These are phyloP conservation scores for Thymelicus acteon DNA, from an alignment of 2,888 invertebrate species.

Conservation along the genomic window DNA sequence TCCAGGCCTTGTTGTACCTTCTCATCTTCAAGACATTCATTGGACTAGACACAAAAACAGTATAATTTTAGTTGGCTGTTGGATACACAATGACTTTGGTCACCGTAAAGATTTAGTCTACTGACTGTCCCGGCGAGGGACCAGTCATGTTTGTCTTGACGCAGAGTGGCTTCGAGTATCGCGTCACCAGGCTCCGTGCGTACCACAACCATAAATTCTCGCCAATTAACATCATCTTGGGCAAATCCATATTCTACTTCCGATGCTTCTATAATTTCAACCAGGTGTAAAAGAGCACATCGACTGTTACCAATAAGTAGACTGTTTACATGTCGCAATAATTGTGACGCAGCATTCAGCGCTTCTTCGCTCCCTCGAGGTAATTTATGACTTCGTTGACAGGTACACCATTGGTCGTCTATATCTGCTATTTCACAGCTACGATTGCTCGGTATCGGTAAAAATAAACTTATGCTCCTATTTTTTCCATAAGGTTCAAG, in stretches of 20 bases:
- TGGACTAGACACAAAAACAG: constrained; percentile 85
- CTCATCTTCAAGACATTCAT: background rate
- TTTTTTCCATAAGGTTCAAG: constrained; percentile 55
- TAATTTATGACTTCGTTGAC: constrained; percentile 86
- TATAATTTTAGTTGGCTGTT: constrained; percentile 88
- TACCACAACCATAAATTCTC: constrained; percentile 85
- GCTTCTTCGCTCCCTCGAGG: constrained; percentile 78
- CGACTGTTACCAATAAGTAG: constrained; percentile 84
- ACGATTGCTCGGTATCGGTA: constrained; percentile 86
- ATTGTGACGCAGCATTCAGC: constrained; percentile 80
- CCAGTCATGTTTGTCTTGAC: constrained; percentile 55
- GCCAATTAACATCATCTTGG: constrained; percentile 54
- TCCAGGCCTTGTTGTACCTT: background rate
- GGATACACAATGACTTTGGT: constrained; percentile 89
- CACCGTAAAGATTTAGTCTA: constrained; percentile 89
- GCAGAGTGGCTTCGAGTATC: constrained; percentile 90
- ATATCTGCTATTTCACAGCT: constrained; percentile 91
- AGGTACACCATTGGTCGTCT: constrained; percentile 93
- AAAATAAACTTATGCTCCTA: constrained; percentile 89
- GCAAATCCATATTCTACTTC: constrained; percentile 82
- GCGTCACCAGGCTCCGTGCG: constrained; percentile 87
- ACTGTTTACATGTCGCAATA: constrained; percentile 87
- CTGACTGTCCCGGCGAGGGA: constrained; percentile 88
- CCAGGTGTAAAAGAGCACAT: constrained; percentile 86
- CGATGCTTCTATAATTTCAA: constrained; percentile 56